Conservation (phyloP, 2,888 invertebrate genomes). For the Meteorus cinctellus region DNA sequence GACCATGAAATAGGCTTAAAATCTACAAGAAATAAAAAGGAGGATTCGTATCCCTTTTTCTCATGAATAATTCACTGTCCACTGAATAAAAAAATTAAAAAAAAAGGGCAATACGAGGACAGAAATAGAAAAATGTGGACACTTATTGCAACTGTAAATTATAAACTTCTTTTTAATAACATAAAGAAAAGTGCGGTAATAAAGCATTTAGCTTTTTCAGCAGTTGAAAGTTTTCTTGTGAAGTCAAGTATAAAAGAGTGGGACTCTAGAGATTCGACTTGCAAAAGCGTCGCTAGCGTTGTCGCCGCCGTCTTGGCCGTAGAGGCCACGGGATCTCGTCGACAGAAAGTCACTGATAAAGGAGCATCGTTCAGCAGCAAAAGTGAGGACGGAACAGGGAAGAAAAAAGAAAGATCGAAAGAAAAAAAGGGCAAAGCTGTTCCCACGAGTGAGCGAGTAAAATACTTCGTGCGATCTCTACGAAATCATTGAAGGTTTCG, state of each 20-base stretch:
- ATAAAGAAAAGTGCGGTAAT: slow-evolving; percentile 27
- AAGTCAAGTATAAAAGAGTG: slow-evolving; percentile 16
- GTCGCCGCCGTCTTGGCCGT: background rate
- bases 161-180: slow-evolving; percentile 25
- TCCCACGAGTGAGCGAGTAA: slow-evolving; percentile 12
- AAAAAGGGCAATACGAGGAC: background rate
- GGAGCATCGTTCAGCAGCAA: background rate
- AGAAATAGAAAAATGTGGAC: background rate
- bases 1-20: background rate
- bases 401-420: background rate
- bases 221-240: slow-evolving; percentile 31
- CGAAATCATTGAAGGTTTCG: slow-evolving; percentile 48
- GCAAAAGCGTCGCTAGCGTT: slow-evolving; percentile 33
- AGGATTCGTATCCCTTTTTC: background rate
- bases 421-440: background rate
- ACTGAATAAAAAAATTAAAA: background rate
- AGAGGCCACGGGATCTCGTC: slow-evolving; percentile 17
- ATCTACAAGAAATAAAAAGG: background rate
- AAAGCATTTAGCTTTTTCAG: slow-evolving; percentile 30
- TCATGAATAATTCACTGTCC: background rate
- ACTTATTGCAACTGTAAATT: slow-evolving; percentile 25
- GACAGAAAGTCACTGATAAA: slow-evolving; percentile 30
- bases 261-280: slow-evolving; percentile 37
- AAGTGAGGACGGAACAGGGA: background rate
- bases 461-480: slow-evolving; percentile 38